Conservation (phyloP, 2,888 invertebrate species). For the Margaritifera margaritifera region DNA sequence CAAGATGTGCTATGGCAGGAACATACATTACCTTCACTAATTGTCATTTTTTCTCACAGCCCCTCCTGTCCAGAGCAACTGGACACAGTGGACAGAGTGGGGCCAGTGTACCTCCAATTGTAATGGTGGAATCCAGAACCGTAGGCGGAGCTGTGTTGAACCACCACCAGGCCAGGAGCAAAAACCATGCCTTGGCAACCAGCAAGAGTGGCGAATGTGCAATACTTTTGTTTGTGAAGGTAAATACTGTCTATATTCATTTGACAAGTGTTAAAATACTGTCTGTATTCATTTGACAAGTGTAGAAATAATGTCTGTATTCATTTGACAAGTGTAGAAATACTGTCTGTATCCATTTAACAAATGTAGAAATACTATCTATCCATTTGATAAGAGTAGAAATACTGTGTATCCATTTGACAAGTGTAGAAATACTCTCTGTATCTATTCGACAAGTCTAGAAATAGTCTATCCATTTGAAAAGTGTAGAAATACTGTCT, state of each 20-base stretch:
- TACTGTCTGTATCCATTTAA: no score
- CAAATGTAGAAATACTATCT: no score
- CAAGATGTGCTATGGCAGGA: neutral
- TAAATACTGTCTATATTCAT: constrained; percentile 27
- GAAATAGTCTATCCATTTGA: no score
- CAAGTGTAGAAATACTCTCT: no score
- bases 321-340: no score
- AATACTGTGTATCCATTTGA: no score
- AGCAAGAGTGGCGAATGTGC: constrained; percentile 83
- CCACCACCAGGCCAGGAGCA: constrained; percentile 76
- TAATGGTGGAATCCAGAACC: constrained; percentile 79
- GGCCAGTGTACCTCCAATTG: constrained; percentile 84
- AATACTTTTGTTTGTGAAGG: constrained; percentile 75
- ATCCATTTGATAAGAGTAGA: no score
- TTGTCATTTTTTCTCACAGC: constrained; percentile 45
- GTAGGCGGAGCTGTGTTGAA: constrained; percentile 82
- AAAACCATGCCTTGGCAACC: constrained; percentile 83
- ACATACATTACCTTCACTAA: neutral
- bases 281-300: neutral
- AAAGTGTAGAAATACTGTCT: no score
- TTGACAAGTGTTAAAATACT: constrained; percentile 11
- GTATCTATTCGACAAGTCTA: no score
- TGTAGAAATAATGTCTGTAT: constrained; percentile 11
- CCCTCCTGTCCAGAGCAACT: constrained; percentile 73
- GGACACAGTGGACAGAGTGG: constrained; percentile 84